phyloP scores from a whole-genome alignment of 2,888 invertebrate genomes.

The Reticulitermes lucifugus region DNA sequence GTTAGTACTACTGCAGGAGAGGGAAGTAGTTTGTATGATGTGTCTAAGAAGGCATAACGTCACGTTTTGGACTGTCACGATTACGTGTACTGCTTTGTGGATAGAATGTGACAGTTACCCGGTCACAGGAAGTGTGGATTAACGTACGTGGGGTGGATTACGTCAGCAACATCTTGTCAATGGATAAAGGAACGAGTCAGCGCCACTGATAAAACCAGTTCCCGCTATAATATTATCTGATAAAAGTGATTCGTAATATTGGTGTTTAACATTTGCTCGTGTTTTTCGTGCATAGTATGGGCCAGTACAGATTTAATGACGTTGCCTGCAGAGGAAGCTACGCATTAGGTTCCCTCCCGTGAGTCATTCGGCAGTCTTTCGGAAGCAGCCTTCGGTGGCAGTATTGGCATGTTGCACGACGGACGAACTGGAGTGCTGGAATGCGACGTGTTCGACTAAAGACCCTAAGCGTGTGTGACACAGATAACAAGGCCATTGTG shows the following conservation, averaged over 20 bases:
- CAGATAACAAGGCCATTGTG: background rate
- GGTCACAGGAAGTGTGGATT: constrained; percentile 3
- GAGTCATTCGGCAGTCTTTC: background rate
- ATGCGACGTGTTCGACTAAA: background rate
- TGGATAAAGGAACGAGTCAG: background rate
- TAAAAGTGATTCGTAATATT: background rate
- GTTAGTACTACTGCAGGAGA: background rate
- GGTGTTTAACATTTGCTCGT: background rate
- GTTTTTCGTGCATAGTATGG: background rate
- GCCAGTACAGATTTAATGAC: background rate
- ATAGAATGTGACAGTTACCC: background rate
- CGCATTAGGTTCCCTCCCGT: background rate
- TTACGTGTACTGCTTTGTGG: background rate
- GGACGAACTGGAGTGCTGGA: background rate
- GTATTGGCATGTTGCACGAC: background rate
- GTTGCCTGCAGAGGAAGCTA: background rate
- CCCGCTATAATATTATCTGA: background rate
- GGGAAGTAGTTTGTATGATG: background rate
- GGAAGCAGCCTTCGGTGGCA: background rate
- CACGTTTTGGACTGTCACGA: background rate
- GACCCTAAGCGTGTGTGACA: background rate
- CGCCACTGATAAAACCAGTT: background rate
- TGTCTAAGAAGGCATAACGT: background rate
- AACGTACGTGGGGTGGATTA: background rate
- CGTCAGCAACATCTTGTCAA: background rate